Evolutionary conservation across 1,140 invertebrate species (phyloP).

Genomic region (Anastatus disparis): DNA sequence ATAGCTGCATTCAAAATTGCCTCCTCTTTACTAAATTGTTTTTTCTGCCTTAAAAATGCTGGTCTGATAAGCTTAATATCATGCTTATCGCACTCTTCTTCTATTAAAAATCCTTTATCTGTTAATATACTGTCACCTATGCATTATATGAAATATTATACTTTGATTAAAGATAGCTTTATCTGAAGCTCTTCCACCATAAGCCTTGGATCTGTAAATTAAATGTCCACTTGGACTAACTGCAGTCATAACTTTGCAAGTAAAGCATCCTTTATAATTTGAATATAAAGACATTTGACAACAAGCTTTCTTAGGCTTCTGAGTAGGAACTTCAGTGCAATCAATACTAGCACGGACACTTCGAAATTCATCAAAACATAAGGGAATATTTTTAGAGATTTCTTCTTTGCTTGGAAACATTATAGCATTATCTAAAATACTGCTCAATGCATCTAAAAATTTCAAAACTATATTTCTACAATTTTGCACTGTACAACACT

Average conservation of each 20-base stretch:
- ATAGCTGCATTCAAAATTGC: not conserved
- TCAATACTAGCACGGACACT: not conserved
- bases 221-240: too few relatives aligned
- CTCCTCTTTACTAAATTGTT: constrained; percentile 7
- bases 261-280: too few relatives aligned
- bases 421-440: not conserved
- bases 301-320: too few relatives aligned
- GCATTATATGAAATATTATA: too few relatives aligned
- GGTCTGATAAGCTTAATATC: not conserved
- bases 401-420: constrained; percentile 9
- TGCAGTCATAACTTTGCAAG: too few relatives aligned
- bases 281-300: too few relatives aligned
- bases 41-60: constrained; percentile 14
- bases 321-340: not conserved
- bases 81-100: not conserved
- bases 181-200: too few relatives aligned
- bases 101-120: too few relatives aligned
- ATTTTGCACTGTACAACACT: too few relatives aligned
- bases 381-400: not conserved
- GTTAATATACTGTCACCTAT: not conserved
- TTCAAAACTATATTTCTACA: too few relatives aligned
- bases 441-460: not conserved
- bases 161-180: too few relatives aligned
- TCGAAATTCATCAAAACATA: not conserved
- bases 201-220: too few relatives aligned